A percentile compares a stretch with the other conserved stretches of the same genome.
These are phyloP conservation scores for Zaprionus tsacasi DNA, from an alignment of 1,140 invertebrate genomes.

Conservation along the genomic window DNA sequence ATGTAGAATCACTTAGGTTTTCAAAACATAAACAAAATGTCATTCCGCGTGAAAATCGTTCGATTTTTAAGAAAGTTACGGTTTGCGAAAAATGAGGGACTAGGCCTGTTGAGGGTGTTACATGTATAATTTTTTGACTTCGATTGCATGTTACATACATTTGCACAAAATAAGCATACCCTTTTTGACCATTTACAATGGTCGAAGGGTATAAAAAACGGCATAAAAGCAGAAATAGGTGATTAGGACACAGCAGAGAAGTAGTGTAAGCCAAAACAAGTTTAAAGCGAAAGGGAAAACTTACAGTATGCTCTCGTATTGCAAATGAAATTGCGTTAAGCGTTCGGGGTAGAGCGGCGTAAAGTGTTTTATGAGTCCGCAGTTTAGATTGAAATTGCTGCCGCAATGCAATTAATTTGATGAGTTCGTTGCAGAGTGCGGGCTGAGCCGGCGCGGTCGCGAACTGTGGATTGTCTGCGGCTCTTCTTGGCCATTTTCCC, in stretches of 20 bases:
- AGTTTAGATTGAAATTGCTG: conserved; percentile 45
- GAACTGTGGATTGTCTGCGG: conserved; percentile 1
- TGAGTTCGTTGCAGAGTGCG: conserved; percentile 25
- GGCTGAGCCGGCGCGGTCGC: not conserved
- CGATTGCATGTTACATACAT: too few relatives aligned
- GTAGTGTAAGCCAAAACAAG: conserved; percentile 47
- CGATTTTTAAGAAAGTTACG: too few relatives aligned
- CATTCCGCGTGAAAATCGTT: too few relatives aligned
- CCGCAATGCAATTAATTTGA: conserved; percentile 67
- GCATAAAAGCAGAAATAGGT: conserved; percentile 55
- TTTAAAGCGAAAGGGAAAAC: conserved; percentile 76
- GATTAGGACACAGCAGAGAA: conserved; percentile 67
- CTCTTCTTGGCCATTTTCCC: conserved; percentile 48
- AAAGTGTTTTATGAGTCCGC: conserved; percentile 25
- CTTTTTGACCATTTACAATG: too few relatives aligned
- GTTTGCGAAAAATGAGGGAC: too few relatives aligned
- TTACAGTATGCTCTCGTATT: conserved; percentile 28
- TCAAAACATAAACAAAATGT: too few relatives aligned
- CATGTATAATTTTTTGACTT: too few relatives aligned
- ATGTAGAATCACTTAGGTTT: too few relatives aligned
- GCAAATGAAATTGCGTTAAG: conserved; percentile 55
- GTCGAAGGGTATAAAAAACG: not conserved
- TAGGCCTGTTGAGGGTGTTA: too few relatives aligned
- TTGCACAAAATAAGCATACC: too few relatives aligned
- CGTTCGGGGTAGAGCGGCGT: conserved; percentile 7